These are phyloP conservation scores for Toxotes chatareus DNA, from an alignment of 2,113 vertebrate species.

Conservation along the genomic window DNA sequence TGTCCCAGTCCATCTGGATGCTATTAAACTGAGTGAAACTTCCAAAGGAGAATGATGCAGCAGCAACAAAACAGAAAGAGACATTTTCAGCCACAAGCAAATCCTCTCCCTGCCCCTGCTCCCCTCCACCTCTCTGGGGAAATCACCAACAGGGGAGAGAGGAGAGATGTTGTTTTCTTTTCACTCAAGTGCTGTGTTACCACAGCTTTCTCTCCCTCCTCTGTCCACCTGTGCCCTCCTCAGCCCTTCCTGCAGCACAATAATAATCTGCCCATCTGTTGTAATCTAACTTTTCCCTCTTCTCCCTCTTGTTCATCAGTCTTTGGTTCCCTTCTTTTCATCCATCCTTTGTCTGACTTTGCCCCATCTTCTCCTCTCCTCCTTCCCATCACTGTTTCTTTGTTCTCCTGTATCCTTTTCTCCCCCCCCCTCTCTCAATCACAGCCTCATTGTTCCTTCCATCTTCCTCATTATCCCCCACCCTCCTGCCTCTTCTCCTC, in stretches of 20 bases:
- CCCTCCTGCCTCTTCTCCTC: neutral
- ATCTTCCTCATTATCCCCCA: conserved; percentile 30
- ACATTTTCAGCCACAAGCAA: conserved; percentile 57
- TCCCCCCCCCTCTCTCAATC: conserved; percentile 10
- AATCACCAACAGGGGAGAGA: conserved; percentile 62
- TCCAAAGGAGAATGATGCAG: conserved; percentile 8
- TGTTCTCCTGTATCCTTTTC: neutral
- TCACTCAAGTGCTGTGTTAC: conserved; percentile 52
- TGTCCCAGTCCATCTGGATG: conserved; percentile 11
- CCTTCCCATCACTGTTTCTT: neutral
- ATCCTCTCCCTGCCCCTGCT: conserved; percentile 30
- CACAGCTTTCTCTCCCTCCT: conserved; percentile 10
- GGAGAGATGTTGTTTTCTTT: conserved; percentile 70
- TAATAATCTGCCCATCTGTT: conserved; percentile 60
- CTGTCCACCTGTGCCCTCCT: conserved; percentile 66
- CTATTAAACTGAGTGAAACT: conserved; percentile 20
- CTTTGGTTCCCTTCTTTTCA: neutral
- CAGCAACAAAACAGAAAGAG: conserved; percentile 38
- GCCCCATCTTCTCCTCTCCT: neutral
- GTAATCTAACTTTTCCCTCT: conserved; percentile 49
- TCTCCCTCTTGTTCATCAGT: conserved; percentile 4
- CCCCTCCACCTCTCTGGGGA: conserved; percentile 62
- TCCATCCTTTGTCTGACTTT: conserved; percentile 36
- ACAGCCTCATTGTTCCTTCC: conserved; percentile 18
- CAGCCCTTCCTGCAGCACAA: conserved; percentile 27